A percentile compares a stretch with the other conserved stretches of the same genome.
phyloP scores from a whole-genome alignment of 2,113 vertebrate genomes.

The Halcyon malimbica region DNA sequence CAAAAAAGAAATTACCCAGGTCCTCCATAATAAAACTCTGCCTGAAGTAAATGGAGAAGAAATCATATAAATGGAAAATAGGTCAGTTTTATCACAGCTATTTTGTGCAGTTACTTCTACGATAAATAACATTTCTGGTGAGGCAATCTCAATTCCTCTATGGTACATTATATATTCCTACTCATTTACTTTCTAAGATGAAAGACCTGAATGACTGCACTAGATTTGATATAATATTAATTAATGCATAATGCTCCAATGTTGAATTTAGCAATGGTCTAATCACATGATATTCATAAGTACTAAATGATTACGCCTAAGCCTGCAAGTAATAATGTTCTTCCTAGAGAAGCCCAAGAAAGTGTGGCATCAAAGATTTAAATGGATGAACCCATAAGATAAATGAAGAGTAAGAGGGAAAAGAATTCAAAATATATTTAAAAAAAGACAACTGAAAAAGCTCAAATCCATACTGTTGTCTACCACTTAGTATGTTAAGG shows the following conservation, averaged over 20 bases:
- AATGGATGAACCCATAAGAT: background rate
- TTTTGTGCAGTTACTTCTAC: background rate
- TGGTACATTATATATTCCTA: background rate
- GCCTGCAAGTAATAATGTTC: background rate
- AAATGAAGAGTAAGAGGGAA: background rate
- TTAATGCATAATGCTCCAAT: background rate
- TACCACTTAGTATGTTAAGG: background rate
- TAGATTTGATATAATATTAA: conserved; percentile 9
- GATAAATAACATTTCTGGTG: background rate
- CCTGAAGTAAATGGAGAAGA: background rate
- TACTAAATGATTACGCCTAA: background rate
- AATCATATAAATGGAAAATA: background rate
- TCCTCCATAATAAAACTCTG: background rate
- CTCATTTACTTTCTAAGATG: background rate
- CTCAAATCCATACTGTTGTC: background rate
- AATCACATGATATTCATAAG: background rate
- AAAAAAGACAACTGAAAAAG: background rate
- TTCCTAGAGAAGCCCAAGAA: background rate
- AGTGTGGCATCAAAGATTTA: background rate
- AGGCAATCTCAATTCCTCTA: background rate
- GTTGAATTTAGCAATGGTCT: conserved; percentile 8
- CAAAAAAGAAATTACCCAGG: background rate
- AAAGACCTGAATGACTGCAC: background rate
- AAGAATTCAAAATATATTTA: background rate
- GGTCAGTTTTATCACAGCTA: background rate